Conservation (phyloP, 2,797 vertebrate genomes). For the Avahi laniger region DNA sequence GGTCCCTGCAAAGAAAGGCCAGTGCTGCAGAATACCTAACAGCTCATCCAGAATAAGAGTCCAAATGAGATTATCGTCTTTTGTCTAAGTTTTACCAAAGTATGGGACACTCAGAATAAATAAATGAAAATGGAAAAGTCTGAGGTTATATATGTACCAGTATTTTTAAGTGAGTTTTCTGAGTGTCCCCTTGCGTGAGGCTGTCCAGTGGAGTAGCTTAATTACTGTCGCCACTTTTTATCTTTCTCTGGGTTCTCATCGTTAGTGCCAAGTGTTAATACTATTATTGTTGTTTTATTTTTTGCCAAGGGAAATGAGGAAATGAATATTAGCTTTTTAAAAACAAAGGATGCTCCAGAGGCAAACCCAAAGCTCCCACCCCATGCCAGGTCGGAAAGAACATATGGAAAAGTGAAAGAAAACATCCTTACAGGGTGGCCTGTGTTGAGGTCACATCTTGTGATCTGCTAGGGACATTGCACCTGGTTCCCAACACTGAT, state of each 20-base stretch:
- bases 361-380: background rate
- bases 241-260: conserved; percentile 52
- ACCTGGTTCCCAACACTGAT: conserved; percentile 28
- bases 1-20: conserved; percentile 16
- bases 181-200: background rate
- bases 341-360: conserved; percentile 66
- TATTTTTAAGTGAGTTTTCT: conserved; percentile 7
- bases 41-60: background rate
- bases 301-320: conserved; percentile 75
- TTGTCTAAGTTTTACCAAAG: background rate
- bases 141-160: background rate
- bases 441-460: background rate
- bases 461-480: conserved; percentile 17
- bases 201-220: background rate
- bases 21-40: background rate
- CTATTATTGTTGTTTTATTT: conserved; percentile 55
- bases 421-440: conserved; percentile 61
- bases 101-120: background rate
- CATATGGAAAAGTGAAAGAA: conserved; percentile 59
- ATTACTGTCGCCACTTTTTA: conserved; percentile 54
- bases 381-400: conserved; percentile 59
- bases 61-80: background rate
- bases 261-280: conserved; percentile 53
- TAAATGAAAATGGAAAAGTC: background rate
- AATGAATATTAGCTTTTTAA: conserved; percentile 45